phyloP scores from a whole-genome alignment of 2,113 vertebrate species.

The Micronycteris hirsuta region DNA sequence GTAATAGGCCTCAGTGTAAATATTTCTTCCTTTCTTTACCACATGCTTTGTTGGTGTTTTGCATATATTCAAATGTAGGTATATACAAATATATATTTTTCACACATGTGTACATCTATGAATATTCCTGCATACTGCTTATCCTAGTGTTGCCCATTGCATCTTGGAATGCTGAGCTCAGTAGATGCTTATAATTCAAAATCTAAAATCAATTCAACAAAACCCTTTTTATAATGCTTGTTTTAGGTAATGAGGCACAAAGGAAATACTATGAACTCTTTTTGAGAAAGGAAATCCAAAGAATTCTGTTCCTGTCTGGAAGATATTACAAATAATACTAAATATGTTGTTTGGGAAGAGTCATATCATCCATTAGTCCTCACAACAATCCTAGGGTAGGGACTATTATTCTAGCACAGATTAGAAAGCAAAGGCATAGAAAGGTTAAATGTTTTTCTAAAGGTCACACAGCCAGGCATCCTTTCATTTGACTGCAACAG shows the following conservation, averaged over 20 bases:
- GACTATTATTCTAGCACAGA: neutral
- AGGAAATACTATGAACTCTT: neutral
- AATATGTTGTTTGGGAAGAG: constrained; percentile 6
- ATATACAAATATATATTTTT: neutral
- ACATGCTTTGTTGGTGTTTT: neutral
- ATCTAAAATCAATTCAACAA: neutral
- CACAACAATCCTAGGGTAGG: neutral
- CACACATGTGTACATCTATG: neutral
- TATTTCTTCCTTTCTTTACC: neutral
- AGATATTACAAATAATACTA: constrained; percentile 19
- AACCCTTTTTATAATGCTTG: neutral
- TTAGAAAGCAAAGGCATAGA: constrained; percentile 25
- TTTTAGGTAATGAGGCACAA: neutral
- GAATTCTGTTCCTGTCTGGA: neutral
- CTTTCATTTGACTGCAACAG: neutral
- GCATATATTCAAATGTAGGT: neutral
- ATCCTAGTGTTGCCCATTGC: neutral
- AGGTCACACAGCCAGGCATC: neutral
- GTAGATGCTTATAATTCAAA: neutral
- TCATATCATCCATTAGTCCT: constrained; percentile 27
- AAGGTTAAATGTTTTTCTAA: constrained; percentile 36
- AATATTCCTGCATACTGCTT: neutral
- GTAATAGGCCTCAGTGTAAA: neutral
- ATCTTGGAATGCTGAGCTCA: neutral
- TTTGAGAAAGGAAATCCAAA: constrained; percentile 7